Evolutionary conservation across 2,797 vertebrate genomes (phyloP), one percentile per base, ranked within the genome.

Genomic region (Chloroceryle amazona): DNA sequence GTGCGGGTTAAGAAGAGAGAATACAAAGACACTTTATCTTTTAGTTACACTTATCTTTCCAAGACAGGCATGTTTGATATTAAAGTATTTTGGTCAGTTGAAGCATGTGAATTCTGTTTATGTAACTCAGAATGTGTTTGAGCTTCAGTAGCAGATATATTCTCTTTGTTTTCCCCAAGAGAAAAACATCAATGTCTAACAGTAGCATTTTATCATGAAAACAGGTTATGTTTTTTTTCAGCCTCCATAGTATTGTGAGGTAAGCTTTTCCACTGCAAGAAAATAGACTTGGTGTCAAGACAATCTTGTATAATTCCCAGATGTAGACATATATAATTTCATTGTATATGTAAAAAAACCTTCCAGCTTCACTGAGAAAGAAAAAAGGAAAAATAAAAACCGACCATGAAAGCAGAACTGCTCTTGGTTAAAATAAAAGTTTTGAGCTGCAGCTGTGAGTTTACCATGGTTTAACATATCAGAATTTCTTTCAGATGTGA

Each of bases 181-280:
- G 49, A 37, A 37, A 26, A 51, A 51, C 25, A 51, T 26, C 23
- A 26, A 51, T 25, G 26, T 26, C 49, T 51, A 26, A 26, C 49
- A 61, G 33, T 7, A 73, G 25, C 3, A 60, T 42, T 89, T 63
- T 86, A 73, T 15, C 17, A 23, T 37, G 11, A 67, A 44, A 75
- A 21, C 8, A 58, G 3, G 7, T 39, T 39, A 20, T 67, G 18
- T 20, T 1, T 4, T 21, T 29, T 67, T 51, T n/a, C 22, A 28
- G 8, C 14, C 23, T 67, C 9, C 0, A 0, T 13, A 5, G 3
- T 46, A 39, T 60, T 3, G 3, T 37, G 58, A 63, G 12, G 11
- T 47, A 28, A 6, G 4, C 23, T 62, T 78, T 70, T 52, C 19
- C 13, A 3, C 41, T 76, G 49, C 29, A 73, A 72, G 49, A 42